phyloP scores from a whole-genome alignment of 2,113 vertebrate genomes.

The Pandion haliaetus region DNA sequence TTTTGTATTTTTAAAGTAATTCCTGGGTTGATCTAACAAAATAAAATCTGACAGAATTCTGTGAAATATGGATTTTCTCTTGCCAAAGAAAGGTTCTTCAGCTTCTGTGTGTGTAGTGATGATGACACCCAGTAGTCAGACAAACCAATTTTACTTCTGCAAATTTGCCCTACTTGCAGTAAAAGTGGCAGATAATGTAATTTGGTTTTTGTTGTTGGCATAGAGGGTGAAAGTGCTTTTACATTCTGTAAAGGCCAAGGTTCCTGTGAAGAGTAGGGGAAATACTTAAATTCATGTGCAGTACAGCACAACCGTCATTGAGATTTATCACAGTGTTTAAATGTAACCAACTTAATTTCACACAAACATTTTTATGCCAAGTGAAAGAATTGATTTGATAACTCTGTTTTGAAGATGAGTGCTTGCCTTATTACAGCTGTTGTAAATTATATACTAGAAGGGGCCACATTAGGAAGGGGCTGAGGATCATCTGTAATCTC shows the following conservation, averaged over 20 bases:
- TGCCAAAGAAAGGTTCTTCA: constrained; percentile 24
- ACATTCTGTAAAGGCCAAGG: background rate
- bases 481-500: background rate
- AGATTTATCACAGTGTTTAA: constrained; percentile 53
- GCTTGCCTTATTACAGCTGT: background rate
- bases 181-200: constrained; percentile 42
- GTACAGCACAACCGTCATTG: background rate
- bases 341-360: constrained; percentile 64
- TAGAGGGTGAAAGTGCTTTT: constrained; percentile 1
- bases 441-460: background rate
- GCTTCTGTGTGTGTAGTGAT: background rate
- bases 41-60: background rate
- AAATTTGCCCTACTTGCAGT: constrained; percentile 1
- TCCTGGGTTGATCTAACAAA: background rate
- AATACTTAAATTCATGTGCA: constrained; percentile 25
- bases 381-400: constrained; percentile 50
- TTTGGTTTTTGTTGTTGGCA: constrained; percentile 22
- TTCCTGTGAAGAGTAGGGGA: background rate
- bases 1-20: background rate
- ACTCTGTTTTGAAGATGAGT: constrained; percentile 31
- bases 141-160: constrained; percentile 6
- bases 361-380: constrained; percentile 57
- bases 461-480: background rate
- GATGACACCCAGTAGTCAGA: constrained; percentile 30
- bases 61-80: background rate